Conservation (phyloP, 2,113 vertebrate genomes). For the Ciconia boyciana region DNA sequence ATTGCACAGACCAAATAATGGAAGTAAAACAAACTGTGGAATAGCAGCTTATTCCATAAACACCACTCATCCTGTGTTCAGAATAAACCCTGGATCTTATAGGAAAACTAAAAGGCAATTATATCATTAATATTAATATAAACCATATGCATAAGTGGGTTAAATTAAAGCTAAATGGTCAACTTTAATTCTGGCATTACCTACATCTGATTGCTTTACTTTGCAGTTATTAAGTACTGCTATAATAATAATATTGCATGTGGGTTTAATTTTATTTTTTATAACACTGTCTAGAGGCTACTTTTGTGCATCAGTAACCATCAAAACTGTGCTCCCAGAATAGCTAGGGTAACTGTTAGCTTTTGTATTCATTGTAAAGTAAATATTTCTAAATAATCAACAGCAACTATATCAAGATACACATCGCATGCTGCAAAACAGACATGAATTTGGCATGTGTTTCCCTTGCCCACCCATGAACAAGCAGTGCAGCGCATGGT, state of each 20-base stretch:
- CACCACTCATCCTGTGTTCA: background rate
- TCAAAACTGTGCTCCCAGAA: background rate
- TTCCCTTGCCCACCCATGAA: conserved; percentile 2
- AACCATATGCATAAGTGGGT: background rate
- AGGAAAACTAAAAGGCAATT: background rate
- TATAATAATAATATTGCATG: background rate
- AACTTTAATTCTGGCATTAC: background rate
- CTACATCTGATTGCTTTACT: background rate
- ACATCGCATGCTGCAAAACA: background rate
- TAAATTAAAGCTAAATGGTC: background rate
- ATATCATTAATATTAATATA: background rate
- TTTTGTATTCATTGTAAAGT: background rate
- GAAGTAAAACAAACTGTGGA: background rate
- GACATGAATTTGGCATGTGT: background rate
- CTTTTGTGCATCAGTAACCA: background rate
- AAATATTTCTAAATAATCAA: background rate
- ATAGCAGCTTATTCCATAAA: background rate
- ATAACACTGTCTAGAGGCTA: background rate
- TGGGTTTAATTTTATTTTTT: background rate
- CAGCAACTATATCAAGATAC: background rate
- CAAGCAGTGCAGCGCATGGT: background rate
- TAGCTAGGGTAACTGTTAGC: background rate
- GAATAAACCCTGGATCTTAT: background rate
- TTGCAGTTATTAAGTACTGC: background rate
- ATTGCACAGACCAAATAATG: background rate